Base-by-base conservation (phyloP, 1,140 invertebrate genomes). In the Mesaphorura yosii region DNA sequence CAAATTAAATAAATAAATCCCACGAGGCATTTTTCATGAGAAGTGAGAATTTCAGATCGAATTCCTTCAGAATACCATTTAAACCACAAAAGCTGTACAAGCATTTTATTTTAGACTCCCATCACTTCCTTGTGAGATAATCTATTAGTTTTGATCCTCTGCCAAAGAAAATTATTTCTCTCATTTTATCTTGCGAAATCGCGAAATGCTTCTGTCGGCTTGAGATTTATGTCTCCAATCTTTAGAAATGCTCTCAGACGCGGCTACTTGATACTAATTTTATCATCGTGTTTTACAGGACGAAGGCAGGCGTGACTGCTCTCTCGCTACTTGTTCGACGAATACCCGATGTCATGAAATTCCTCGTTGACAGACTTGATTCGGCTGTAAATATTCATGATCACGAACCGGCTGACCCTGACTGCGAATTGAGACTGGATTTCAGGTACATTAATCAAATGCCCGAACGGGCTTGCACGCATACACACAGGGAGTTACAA, bases 381-480 rank as follows among this genome's bases (percentile, higher is more conserved):
- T 75, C 79, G 38, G 80, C 83, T 0, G 81, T 88, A 15, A 78
- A 79, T 48, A 70, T 86, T 1, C 83, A 82, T 55, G 84, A 87
- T 55, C 82, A 87, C 62, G 84, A 88, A 64, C 72, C 86, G 1
- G 82, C 82, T 0, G 84, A 88, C 53, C 79, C 85, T 0, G 85
- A 88, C 64, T 88, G 85, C 53, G 84, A 87, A 66, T 69, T 87
- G 1, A 81, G 81, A 66, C 62, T 87, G 26, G 83, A 87, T 67
- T 86, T 86, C 64, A 51, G 57, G 55, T 55, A 53, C 17, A 2
- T 25, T 46, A 26, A 17, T 20, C n/a, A n/a, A n/a, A n/a, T n/a
- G 19, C 14, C 22, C n/a, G n/a, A n/a, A 34, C n/a, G 31, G 31
- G 31, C 31, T 10, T 34, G 10, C 31, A n/a, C n/a, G n/a, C n/a